phyloP scores from a whole-genome alignment of 2,113 vertebrate species.

The Plectropomus leopardus region DNA sequence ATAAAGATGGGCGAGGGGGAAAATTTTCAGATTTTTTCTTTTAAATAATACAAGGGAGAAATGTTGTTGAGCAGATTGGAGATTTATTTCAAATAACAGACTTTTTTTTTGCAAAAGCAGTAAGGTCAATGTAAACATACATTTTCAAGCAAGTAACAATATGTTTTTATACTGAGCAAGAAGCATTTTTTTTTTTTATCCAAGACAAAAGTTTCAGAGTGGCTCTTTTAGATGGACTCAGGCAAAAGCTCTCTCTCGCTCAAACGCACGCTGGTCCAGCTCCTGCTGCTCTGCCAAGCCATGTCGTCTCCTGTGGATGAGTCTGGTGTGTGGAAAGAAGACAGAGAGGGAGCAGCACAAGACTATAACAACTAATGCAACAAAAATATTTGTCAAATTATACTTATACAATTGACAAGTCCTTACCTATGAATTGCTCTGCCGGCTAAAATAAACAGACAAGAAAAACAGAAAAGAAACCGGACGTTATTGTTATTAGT shows the following conservation, averaged over 20 bases:
- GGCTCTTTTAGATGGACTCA: background rate
- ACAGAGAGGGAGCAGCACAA: background rate
- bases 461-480: background rate
- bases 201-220: background rate
- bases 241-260: background rate
- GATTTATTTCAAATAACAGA: too few relatives aligned
- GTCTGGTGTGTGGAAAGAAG: background rate
- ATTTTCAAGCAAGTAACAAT: too few relatives aligned
- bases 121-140: too few relatives aligned
- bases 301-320: rapidly evolving
- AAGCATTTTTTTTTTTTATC: background rate
- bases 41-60: too few relatives aligned
- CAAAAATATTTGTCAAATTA: background rate
- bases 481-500: background rate
- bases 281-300: background rate
- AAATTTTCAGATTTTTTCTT: too few relatives aligned
- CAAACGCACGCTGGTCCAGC: background rate
- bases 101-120: too few relatives aligned
- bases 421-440: background rate
- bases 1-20: too few relatives aligned
- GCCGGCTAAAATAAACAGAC: background rate
- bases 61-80: too few relatives aligned
- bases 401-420: background rate
- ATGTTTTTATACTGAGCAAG: background rate
- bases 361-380: background rate